Conservation (phyloP, 2,113 vertebrate genomes). For the Gobiocypris rarus region DNA sequence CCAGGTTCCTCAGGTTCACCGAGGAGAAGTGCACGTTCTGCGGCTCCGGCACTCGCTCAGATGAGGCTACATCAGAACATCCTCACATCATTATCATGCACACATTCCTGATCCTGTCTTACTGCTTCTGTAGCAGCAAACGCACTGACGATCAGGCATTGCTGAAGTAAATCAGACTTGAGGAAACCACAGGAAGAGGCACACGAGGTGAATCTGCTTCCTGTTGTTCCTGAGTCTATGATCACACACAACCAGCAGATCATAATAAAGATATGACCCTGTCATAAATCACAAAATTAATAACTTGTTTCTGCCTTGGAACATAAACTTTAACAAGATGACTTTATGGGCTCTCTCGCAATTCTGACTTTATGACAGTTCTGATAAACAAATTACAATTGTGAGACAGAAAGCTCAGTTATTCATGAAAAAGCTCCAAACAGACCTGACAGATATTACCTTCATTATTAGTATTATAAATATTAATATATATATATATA, state of each 20-base stretch:
- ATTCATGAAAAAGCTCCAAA: background rate
- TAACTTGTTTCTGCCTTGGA: too few relatives aligned
- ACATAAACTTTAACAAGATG: too few relatives aligned
- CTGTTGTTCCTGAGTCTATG: slow-evolving; percentile 11
- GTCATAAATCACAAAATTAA: too few relatives aligned
- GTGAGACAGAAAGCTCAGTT: too few relatives aligned
- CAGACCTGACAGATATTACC: background rate
- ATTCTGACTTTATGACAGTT: too few relatives aligned
- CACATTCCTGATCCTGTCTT: background rate
- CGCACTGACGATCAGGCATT: background rate
- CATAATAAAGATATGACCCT: background rate
- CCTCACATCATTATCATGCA: background rate
- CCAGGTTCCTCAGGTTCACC: slow-evolving; percentile 83
- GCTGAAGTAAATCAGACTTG: slow-evolving; percentile 3
- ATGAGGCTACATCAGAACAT: too few relatives aligned
- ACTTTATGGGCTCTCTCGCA: too few relatives aligned
- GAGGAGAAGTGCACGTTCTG: slow-evolving; percentile 78
- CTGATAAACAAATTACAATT: too few relatives aligned
- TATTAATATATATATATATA: too few relatives aligned
- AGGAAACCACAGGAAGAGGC: slow-evolving; percentile 29
- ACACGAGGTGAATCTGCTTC: slow-evolving; percentile 4
- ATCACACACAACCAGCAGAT: background rate
- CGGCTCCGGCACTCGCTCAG: slow-evolving; percentile 10
- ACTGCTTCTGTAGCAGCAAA: background rate
- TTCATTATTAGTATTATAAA: too few relatives aligned